phyloP scores from a whole-genome alignment of 1,140 invertebrate species.

The Trichogramma pretiosum region DNA sequence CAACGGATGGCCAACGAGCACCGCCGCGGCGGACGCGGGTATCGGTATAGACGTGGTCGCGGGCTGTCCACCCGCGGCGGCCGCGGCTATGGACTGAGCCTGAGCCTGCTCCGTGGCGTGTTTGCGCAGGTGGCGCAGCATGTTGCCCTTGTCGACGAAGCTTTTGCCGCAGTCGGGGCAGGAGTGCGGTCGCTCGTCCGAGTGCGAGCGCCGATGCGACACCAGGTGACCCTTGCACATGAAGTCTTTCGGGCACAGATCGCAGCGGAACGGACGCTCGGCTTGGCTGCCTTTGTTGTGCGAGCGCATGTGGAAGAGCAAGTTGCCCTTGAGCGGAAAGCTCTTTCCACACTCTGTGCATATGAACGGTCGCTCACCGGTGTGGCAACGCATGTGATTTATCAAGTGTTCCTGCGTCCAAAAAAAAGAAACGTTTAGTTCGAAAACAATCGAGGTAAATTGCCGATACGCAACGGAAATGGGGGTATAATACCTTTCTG shows the following conservation, averaged over 20 bases:
- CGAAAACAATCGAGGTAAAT: too few relatives aligned
- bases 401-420: slow-evolving; percentile 55
- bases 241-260: slow-evolving; percentile 94
- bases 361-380: slow-evolving; percentile 73
- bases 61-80: slow-evolving; percentile 31
- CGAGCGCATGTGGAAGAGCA: slow-evolving; percentile 91
- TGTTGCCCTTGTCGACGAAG: slow-evolving; percentile 69
- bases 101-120: slow-evolving; percentile 41
- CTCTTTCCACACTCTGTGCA: slow-evolving; percentile 78
- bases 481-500: slow-evolving; percentile 66
- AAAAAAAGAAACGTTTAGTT: too few relatives aligned
- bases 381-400: slow-evolving; percentile 76
- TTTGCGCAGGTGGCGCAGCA: slow-evolving; percentile 54
- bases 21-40: slow-evolving; percentile 35
- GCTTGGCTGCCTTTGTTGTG: slow-evolving; percentile 79
- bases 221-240: slow-evolving; percentile 91
- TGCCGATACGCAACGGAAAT: too few relatives aligned
- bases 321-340: slow-evolving; percentile 79
- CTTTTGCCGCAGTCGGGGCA: slow-evolving; percentile 69
- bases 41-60: slow-evolving; percentile 19
- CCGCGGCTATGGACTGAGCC: slow-evolving; percentile 25
- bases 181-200: slow-evolving; percentile 72
- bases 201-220: slow-evolving; percentile 81
- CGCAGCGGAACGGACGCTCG: slow-evolving; percentile 87
- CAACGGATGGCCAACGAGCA: slow-evolving; percentile 41